phyloP scores from a whole-genome alignment of 1,140 invertebrate species.

The Pogonognathellus flavescens region DNA sequence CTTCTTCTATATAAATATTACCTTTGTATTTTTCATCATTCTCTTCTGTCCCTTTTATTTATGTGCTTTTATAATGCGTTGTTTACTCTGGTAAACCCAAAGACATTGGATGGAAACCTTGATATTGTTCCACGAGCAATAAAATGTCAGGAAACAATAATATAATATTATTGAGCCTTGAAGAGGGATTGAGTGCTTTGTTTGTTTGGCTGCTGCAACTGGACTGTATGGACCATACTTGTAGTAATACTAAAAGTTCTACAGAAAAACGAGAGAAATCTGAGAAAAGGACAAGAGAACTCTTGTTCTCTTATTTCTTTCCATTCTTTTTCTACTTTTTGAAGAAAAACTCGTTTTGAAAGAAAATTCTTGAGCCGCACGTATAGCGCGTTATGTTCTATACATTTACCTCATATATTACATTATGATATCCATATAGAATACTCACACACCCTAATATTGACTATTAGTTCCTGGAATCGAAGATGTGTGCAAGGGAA shows the following conservation, averaged over 20 bases:
- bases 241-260: not conserved
- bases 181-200: not conserved
- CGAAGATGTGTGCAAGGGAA: too few relatives aligned
- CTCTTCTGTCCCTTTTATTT: too few relatives aligned
- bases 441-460: conserved; percentile 14
- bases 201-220: not conserved
- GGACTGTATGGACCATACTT: not conserved
- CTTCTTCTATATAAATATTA: too few relatives aligned
- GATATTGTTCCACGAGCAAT: too few relatives aligned
- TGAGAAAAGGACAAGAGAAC: conserved; percentile 39
- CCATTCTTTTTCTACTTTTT: conserved; percentile 19
- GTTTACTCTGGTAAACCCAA: too few relatives aligned
- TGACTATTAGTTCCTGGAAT: not conserved
- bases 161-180: not conserved
- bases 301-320: conserved; percentile 31
- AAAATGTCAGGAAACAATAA: too few relatives aligned
- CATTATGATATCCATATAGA: not conserved
- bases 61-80: too few relatives aligned
- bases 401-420: not conserved
- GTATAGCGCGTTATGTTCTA: not conserved
- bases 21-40: too few relatives aligned
- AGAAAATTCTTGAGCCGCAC: not conserved
- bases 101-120: too few relatives aligned
- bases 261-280: conserved; percentile 15
- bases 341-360: conserved; percentile 1